Conservation (phyloP, 2,113 vertebrate genomes). For the Chloropsis hardwickii region DNA sequence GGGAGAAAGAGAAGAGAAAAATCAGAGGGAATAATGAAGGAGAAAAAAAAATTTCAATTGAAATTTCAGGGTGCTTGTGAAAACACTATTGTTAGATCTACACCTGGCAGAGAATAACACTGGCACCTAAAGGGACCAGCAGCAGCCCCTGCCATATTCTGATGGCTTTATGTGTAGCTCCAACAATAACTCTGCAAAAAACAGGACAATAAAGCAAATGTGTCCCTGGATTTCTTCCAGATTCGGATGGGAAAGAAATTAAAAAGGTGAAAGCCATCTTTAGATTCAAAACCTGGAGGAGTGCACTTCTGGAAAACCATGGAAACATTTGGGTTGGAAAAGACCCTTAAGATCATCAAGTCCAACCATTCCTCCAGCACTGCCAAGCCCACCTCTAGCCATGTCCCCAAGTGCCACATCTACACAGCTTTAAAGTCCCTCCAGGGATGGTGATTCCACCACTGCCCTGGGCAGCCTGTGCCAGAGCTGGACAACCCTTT, state of each 20-base stretch:
- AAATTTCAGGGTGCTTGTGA: background rate
- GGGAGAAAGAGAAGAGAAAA: conserved; percentile 29
- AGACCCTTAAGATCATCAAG: background rate
- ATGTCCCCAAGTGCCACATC: background rate
- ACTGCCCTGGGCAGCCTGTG: background rate
- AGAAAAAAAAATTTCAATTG: background rate
- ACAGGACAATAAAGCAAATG: background rate
- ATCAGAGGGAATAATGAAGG: background rate
- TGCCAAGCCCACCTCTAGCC: background rate
- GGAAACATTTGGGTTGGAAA: background rate
- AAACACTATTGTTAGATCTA: background rate
- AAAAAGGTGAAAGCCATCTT: conserved; percentile 5
- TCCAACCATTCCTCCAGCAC: background rate
- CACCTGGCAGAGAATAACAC: background rate
- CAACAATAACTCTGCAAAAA: background rate
- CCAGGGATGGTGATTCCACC: background rate
- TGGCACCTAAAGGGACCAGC: background rate
- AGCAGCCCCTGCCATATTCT: background rate
- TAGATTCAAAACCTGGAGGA: background rate
- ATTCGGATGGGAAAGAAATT: background rate
- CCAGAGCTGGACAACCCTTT: background rate
- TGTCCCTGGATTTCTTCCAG: background rate
- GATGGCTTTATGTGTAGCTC: background rate
- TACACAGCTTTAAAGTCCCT: background rate
- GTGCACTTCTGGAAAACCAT: background rate